These are phyloP conservation scores for Alentia gelatinosa DNA, from an alignment of 2,888 invertebrate genomes.

Conservation along the genomic window DNA sequence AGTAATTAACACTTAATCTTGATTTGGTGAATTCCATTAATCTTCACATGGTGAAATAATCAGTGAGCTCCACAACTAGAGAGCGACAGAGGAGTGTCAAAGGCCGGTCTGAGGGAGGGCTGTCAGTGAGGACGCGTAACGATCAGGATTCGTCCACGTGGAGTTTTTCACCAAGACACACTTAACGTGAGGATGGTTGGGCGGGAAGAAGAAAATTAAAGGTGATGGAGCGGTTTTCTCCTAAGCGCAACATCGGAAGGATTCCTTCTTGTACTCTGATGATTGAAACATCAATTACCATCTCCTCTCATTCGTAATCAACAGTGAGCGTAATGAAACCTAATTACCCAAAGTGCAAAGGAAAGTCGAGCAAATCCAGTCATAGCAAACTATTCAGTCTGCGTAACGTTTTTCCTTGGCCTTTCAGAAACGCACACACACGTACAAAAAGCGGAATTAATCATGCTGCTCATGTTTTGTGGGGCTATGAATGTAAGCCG, in stretches of 20 bases:
- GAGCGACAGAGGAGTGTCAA: background rate
- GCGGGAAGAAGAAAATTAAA: background rate
- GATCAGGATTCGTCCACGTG: background rate
- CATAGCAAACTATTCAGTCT: background rate
- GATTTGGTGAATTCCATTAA: background rate
- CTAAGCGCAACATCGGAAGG: background rate
- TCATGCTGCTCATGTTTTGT: background rate
- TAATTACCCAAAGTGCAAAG: background rate
- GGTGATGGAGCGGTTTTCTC: background rate
- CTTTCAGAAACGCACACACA: no score
- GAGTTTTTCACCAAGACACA: background rate
- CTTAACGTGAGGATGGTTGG: background rate
- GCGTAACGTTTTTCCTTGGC: background rate
- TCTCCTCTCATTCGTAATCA: background rate
- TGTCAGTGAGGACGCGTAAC: background rate
- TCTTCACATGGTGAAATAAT: background rate
- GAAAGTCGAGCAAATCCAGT: background rate
- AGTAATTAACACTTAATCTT: conserved; percentile 1
- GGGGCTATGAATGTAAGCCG: background rate
- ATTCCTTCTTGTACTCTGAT: background rate
- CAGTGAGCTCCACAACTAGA: background rate
- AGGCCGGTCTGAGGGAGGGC: background rate
- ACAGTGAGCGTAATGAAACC: background rate
- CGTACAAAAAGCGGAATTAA: background rate
- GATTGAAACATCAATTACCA: background rate